Percentiles rank a stretch among this genome's conserved stretches.
Evolutionary conservation across 1,140 invertebrate genomes (phyloP).

Genomic region (Aphaenogaster floridana): DNA sequence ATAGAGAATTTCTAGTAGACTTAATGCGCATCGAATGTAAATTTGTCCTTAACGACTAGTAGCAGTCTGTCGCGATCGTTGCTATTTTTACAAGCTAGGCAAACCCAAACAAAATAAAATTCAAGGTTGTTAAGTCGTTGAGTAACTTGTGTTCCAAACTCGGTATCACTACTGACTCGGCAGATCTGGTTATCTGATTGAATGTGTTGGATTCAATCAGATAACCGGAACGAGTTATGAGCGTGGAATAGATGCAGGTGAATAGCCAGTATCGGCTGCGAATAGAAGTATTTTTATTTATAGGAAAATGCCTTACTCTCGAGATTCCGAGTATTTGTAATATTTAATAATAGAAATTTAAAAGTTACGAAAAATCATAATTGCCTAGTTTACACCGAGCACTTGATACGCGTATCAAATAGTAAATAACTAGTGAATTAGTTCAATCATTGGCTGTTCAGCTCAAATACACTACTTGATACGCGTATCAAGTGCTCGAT

Average conservation of each 20-base stretch:
- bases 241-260: conserved; percentile 19
- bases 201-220: conserved; percentile 25
- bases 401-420: too few relatives aligned
- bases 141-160: background rate
- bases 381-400: too few relatives aligned
- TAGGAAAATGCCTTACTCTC: background rate
- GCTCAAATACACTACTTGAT: too few relatives aligned
- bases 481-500: too few relatives aligned
- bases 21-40: background rate
- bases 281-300: background rate
- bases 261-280: background rate
- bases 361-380: background rate
- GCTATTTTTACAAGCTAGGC: background rate
- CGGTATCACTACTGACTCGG: background rate
- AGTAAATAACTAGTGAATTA: too few relatives aligned
- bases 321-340: background rate
- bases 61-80: background rate
- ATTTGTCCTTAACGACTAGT: background rate
- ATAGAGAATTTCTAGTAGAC: background rate
- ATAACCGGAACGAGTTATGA: conserved; percentile 29
- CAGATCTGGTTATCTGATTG: conserved; percentile 24
- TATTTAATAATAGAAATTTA: background rate
- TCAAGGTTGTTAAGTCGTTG: conserved; percentile 16
- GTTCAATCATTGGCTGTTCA: too few relatives aligned
- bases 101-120: conserved; percentile 1